A percentile compares a stretch with the other conserved stretches of the same genome.
phyloP scores from a whole-genome alignment of 2,888 invertebrate species.

The Coleophora flavipennella region DNA sequence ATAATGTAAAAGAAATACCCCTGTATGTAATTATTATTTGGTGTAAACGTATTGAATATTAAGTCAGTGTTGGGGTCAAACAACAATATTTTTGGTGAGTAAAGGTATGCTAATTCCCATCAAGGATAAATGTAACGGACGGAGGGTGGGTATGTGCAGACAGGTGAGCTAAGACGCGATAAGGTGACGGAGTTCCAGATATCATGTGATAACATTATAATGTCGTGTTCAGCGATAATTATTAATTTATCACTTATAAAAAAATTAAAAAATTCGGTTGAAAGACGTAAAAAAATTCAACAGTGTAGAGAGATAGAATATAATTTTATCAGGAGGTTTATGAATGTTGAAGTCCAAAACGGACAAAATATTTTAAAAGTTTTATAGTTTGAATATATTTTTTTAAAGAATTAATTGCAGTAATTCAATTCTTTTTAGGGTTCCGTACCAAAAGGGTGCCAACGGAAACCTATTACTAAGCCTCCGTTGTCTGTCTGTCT shows the following conservation, averaged over 20 bases:
- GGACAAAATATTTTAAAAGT: too few relatives aligned
- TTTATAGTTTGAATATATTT: too few relatives aligned
- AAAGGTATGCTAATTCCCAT: slow-evolving; percentile 10
- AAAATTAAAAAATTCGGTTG: background rate
- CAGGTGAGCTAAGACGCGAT: slow-evolving; percentile 17
- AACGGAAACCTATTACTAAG: too few relatives aligned
- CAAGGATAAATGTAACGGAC: slow-evolving; percentile 33
- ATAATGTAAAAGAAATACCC: slow-evolving; percentile 37
- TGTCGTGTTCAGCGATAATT: slow-evolving; percentile 24
- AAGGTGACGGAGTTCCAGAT: slow-evolving; percentile 37
- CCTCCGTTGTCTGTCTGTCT: too few relatives aligned
- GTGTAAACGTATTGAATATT: slow-evolving; percentile 69
- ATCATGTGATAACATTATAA: slow-evolving; percentile 33
- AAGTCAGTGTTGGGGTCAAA: slow-evolving; percentile 47
- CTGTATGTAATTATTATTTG: slow-evolving; percentile 64
- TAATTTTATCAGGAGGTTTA: too few relatives aligned
- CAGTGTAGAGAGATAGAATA: too few relatives aligned
- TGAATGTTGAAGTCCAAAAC: too few relatives aligned
- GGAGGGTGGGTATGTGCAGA: slow-evolving; percentile 43
- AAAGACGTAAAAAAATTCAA: too few relatives aligned
- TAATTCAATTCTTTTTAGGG: too few relatives aligned
- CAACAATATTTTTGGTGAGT: slow-evolving; percentile 47
- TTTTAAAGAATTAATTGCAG: too few relatives aligned
- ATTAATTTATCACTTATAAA: slow-evolving; percentile 8
- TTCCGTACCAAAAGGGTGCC: too few relatives aligned